These are phyloP conservation scores for Xenus cinereus DNA, from an alignment of 2,113 vertebrate genomes.

Conservation along the genomic window DNA sequence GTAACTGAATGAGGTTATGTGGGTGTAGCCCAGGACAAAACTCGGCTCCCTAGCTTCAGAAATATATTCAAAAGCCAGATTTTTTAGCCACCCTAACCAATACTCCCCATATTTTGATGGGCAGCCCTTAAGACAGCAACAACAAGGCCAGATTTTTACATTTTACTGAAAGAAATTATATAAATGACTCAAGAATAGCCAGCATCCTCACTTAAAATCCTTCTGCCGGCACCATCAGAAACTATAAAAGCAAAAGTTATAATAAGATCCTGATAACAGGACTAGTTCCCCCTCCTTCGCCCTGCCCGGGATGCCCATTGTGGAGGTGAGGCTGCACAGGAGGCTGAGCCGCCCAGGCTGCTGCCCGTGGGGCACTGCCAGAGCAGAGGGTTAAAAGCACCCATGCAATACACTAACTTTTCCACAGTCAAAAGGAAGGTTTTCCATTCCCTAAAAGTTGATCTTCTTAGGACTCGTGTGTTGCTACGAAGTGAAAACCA, in stretches of 20 bases:
- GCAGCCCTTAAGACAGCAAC: neutral
- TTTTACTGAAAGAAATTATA: neutral
- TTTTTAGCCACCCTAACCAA: neutral
- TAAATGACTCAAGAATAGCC: neutral
- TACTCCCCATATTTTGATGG: neutral
- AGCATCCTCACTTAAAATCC: neutral
- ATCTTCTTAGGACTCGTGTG: neutral
- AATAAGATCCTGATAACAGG: neutral
- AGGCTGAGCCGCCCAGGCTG: neutral
- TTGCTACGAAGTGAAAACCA: neutral
- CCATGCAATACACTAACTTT: neutral
- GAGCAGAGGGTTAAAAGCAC: neutral
- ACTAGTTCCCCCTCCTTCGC: neutral
- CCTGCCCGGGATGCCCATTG: accelerated
- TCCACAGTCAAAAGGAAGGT: accelerated
- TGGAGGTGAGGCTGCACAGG: neutral
- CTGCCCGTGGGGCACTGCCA: neutral
- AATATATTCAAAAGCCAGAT: neutral
- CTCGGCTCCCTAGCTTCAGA: neutral
- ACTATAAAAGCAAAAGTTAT: neutral
- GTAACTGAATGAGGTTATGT: neutral
- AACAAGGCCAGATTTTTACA: neutral
- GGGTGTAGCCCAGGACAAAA: neutral
- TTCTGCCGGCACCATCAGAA: neutral
- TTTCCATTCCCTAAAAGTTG: neutral